A percentile compares a stretch with the other conserved stretches of the same genome.
phyloP scores from a whole-genome alignment of 2,888 invertebrate species.

The Watsonalla binaria region DNA sequence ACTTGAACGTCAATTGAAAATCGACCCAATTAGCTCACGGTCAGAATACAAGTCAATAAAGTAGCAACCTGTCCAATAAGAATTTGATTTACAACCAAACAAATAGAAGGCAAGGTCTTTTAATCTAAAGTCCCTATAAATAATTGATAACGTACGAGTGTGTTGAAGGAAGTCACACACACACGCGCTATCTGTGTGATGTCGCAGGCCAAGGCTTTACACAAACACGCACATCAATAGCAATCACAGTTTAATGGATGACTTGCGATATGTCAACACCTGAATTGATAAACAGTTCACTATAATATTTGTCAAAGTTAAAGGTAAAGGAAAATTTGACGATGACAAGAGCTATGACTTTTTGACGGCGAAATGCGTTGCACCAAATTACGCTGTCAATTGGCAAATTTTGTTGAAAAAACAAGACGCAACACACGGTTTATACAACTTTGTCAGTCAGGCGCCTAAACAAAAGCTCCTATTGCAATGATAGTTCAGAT shows the following conservation, averaged over 20 bases:
- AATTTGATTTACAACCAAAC: not conserved
- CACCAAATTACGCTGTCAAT: too few relatives aligned
- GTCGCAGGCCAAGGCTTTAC: constrained; percentile 32
- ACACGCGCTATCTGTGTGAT: constrained; percentile 27
- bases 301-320: too few relatives aligned
- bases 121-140: not conserved
- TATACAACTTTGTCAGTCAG: too few relatives aligned
- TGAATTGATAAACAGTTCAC: not conserved
- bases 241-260: not conserved
- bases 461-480: too few relatives aligned
- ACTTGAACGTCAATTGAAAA: not conserved
- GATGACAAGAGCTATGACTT: too few relatives aligned
- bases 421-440: too few relatives aligned
- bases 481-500: too few relatives aligned
- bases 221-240: constrained; percentile 6
- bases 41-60: not conserved
- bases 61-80: not conserved
- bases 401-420: too few relatives aligned
- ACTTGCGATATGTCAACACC: not conserved
- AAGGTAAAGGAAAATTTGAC: too few relatives aligned
- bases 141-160: not conserved
- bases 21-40: constrained; percentile 11
- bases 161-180: constrained; percentile 3
- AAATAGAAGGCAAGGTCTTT: not conserved
- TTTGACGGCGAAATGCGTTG: too few relatives aligned